Evolutionary conservation across 1,140 invertebrate species (phyloP).

Genomic region (Drosophila jambulina): DNA sequence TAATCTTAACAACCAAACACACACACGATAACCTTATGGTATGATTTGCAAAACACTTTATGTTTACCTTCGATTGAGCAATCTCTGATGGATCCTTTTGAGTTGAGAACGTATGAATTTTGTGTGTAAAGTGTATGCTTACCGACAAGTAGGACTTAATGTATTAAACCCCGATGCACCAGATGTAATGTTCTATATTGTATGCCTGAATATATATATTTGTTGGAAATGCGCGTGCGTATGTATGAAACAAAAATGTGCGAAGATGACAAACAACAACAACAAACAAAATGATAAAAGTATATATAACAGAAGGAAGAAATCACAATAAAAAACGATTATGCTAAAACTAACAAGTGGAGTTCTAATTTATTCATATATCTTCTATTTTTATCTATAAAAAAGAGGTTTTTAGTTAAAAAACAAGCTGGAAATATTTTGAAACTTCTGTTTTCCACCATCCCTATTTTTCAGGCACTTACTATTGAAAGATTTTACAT

Average conservation of each 20-base stretch:
- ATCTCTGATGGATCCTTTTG: constrained; percentile 26
- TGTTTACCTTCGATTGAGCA: constrained; percentile 37
- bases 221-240: constrained; percentile 59
- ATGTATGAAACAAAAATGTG: constrained; percentile 68
- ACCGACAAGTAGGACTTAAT: constrained; percentile 35
- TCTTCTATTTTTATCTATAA: neutral
- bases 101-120: constrained; percentile 39
- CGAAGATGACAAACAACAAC: constrained; percentile 48
- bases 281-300: constrained; percentile 43
- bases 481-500: neutral
- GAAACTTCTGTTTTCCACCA: neutral
- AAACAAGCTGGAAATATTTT: neutral
- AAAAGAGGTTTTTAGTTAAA: too few relatives aligned
- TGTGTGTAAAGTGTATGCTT: constrained; percentile 57
- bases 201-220: constrained; percentile 71
- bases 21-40: constrained; percentile 32
- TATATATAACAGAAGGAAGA: constrained; percentile 48
- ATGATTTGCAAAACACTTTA: constrained; percentile 33
- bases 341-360: constrained; percentile 59
- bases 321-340: constrained; percentile 68
- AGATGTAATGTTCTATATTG: constrained; percentile 52
- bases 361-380: neutral
- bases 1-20: constrained; percentile 41
- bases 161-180: constrained; percentile 44
- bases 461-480: neutral